Evolutionary conservation across 2,797 vertebrate genomes (phyloP), one percentile per base, ranked within the genome.

Genomic region (Epinephelus awoara): DNA sequence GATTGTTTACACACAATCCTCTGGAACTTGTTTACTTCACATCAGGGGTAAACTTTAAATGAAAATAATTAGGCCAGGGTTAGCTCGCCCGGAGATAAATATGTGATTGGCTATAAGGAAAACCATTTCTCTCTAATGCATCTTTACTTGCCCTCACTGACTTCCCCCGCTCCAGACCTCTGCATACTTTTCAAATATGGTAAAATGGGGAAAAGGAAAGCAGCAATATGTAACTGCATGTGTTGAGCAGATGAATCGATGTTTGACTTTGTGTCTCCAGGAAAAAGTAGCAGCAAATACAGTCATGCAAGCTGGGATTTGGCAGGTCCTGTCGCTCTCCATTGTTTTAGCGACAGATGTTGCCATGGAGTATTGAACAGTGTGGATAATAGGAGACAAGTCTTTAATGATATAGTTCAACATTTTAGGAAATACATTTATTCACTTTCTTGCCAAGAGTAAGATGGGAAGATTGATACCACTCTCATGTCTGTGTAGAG

Each of bases 211-310:
- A 70, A 83, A 73, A 82, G 72, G 71, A 88, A 88, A 86, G 75
- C 63, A 77, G 55, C 12, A 18, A 59, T 62, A 83, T 88, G 85
- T 89, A 67, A 62, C 71, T 85, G 88, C 91, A 93, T 90, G 83
- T 94, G 94, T 88, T 74, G 46, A 89, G 79, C 92, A 93, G 89
- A 92, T 93, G 90, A 90, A 82, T 72, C 12, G 4, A 49, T 83
- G 88, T 88, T 88, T 87, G 67, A 88, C 68, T 79, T 72, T 74
- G 63, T 79, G 72, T 83, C 58, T 89, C 78, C 75, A 84, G 84
- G 88, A 91, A 89, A 87, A 85, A 90, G 86, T 76, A 80, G 80
- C 79, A 83, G 78, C 79, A 86, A 69, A 85, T 83, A 86, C 78
- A 89, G 63, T 67, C 63, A 71, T 69, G 63, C 64, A 4, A 17